Evolutionary conservation across 2,888 invertebrate genomes (phyloP), one percentile per base, ranked within the genome.

Genomic region (Piscicola geometra): DNA sequence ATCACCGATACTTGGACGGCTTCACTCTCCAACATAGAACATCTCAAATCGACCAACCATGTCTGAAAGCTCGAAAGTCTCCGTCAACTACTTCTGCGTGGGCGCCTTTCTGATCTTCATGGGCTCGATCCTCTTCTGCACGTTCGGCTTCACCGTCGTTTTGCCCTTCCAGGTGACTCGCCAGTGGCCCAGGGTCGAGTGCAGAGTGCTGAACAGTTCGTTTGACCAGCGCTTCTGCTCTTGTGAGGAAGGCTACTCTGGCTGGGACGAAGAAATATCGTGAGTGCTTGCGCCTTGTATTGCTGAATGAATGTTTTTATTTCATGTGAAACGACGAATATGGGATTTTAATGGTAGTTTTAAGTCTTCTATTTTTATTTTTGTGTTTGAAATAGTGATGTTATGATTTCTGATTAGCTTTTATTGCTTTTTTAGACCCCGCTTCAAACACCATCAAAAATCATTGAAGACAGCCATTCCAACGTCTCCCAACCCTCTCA

Each of bases 31-130:
- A n/a, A n/a, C n/a, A n/a, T n/a, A n/a, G n/a, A n/a, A n/a, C n/a
- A n/a, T n/a, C n/a, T n/a, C n/a, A n/a, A n/a, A n/a, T n/a, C n/a
- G 41, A 9, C 15, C 41, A 9, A 56, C 33, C 2, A 77, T 77
- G 77, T 74, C 77, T 15, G 76, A 72, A 28, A 47, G 74, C 12
- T 41, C 73, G 2, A 77, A 74, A 52, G 77, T 78, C n/a, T 71
- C 72, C 30, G 72, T 75, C n/a, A 77, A 76, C 32, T 79, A 79
- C 69, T 79, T 79, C 71, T 79, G 79, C 36, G 52, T 79, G 18
- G 79, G 79, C 18, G 77, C 78, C 15, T 72, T 77, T 41, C 78
- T 79, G 2, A 77, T 79, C 30, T 79, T 79, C 71, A 72, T 79
- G 30, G 79, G 79, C 28, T 69, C 71, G 35, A 77, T 79, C 5